A percentile compares a stretch with the other conserved stretches of the same genome.
phyloP scores from a whole-genome alignment of 2,888 invertebrate species.

The Eustalomyia histrio region DNA sequence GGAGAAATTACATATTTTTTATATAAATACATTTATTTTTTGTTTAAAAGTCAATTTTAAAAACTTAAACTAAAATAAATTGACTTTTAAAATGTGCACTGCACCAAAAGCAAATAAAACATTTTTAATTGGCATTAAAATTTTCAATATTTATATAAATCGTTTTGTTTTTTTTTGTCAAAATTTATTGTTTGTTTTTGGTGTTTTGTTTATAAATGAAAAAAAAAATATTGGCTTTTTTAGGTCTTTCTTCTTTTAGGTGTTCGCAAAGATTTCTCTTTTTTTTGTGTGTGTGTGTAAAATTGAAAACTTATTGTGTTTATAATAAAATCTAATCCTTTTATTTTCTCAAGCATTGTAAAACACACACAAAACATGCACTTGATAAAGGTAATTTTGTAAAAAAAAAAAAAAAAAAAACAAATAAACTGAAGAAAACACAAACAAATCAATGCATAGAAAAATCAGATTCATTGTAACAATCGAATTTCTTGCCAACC shows the following conservation, averaged over 20 bases:
- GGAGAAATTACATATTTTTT: constrained; percentile 74
- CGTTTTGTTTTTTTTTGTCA: constrained; percentile 8
- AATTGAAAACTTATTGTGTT: constrained; percentile 12
- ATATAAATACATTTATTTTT: constrained; percentile 32
- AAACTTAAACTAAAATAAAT: constrained; percentile 7
- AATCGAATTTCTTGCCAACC: too few species aligned
- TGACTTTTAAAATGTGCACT: constrained; percentile 39
- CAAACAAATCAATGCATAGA: constrained; percentile 19
- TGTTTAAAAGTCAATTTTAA: constrained; percentile 31
- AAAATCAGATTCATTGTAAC: too few species aligned
- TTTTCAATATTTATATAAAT: constrained; percentile 1
- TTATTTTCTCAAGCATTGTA: constrained; percentile 30
- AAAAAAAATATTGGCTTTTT: constrained; percentile 12
- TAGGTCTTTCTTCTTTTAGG: background rate
- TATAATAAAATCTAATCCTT: constrained; percentile 13
- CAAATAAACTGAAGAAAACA: background rate
- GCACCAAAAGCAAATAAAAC: constrained; percentile 34
- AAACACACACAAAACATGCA: constrained; percentile 36
- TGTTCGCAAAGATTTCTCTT: background rate
- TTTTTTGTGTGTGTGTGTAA: constrained; percentile 19
- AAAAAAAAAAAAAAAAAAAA: constrained; percentile 18
- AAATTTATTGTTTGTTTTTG: constrained; percentile 41
- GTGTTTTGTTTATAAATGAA: constrained; percentile 26
- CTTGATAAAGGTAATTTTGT: constrained; percentile 33
- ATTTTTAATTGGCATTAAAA: constrained; percentile 19